Percentiles rank a stretch among this genome's conserved stretches.
phyloP scores from a whole-genome alignment of 2,888 invertebrate species.

The Drosophila siamana region DNA sequence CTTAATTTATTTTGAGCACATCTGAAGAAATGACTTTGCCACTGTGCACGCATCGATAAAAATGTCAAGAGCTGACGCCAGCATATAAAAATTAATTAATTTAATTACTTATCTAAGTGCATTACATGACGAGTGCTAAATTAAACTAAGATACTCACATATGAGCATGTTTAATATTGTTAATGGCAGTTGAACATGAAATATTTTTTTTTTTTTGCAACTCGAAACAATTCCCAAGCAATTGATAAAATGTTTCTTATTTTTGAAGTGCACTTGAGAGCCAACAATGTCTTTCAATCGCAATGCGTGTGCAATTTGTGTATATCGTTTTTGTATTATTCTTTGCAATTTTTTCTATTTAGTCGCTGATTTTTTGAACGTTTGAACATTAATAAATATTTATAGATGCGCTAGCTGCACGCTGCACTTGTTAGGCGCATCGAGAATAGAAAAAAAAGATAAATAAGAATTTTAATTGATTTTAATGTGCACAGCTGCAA shows the following conservation, averaged over 20 bases:
- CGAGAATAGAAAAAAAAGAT: slow-evolving; percentile 58
- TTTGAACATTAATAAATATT: slow-evolving; percentile 70
- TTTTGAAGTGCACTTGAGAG: slow-evolving; percentile 59
- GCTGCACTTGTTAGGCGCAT: slow-evolving; percentile 72
- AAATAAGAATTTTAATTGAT: slow-evolving; percentile 79
- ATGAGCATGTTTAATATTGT: slow-evolving; percentile 25
- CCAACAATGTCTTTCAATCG: slow-evolving; percentile 55
- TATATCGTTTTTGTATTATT: slow-evolving; percentile 6
- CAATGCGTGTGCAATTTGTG: slow-evolving; percentile 58
- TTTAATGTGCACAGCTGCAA: slow-evolving; percentile 79
- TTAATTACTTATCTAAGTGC: slow-evolving; percentile 74
- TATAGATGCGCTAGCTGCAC: slow-evolving; percentile 68
- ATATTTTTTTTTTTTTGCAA: slow-evolving; percentile 31
- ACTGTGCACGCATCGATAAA: slow-evolving; percentile 52
- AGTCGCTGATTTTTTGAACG: slow-evolving; percentile 36
- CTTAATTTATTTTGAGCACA: slow-evolving; percentile 26
- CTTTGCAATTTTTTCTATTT: slow-evolving; percentile 30
- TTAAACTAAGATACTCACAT: slow-evolving; percentile 25
- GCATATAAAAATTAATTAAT: slow-evolving; percentile 75
- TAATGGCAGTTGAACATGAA: slow-evolving; percentile 63
- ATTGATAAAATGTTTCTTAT: slow-evolving; percentile 21
- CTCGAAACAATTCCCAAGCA: slow-evolving; percentile 36
- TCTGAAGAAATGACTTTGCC: slow-evolving; percentile 40
- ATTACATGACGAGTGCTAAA: slow-evolving; percentile 49
- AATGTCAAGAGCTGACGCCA: slow-evolving; percentile 47